Base-by-base conservation (phyloP, 2,113 vertebrate species). In the Brachypteracias leptosomus region DNA sequence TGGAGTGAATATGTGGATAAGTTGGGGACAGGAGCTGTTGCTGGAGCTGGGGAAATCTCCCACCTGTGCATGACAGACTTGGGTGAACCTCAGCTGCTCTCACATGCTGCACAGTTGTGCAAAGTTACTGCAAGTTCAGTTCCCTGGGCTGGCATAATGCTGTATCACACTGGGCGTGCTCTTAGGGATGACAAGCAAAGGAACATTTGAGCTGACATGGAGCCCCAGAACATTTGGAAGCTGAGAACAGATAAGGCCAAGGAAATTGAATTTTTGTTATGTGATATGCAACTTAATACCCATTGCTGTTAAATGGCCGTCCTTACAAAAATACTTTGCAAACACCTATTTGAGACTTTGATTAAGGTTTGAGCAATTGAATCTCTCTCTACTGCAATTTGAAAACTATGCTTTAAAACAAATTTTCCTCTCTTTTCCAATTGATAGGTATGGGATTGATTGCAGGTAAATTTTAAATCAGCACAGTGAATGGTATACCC, bases 71-170 rank as follows among this genome's bases (percentile, higher is more conserved):
- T 95, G 88, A 80, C 93, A 76, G 78, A 76, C 52, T 46, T 0
- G 5, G 13, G 31, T 38, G 54, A 86, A 68, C 49, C 52, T 95
- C 89, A 96, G 85, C 79, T 96, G 94, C 83, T 90, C 49, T 29
- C 80, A 68, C 31, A 67, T 17, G 47, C 66, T 78, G 40, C 71
- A 46, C 77, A 75, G 38, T 82, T 63, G 71, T 68, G 91, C 62
- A 61, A 88, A 79, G 58, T 61, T 75, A 35, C 54, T n/a, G 58
- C 49, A 40, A 86, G 49, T 49, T 77, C 46, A 67, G 40, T 52
- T 76, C 67, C 58, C 54, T 52, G 40, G 52, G 62, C 79, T 93
- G 62, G 33, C n/a, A 18, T 79, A 75, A 24, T 0, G 7, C 59
- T 77, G 29, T 26, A 66, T 77, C 42, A 57, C 42, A n/a, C 25